phyloP scores from a whole-genome alignment of 2,888 invertebrate species.

The Eupithecia inturbata region DNA sequence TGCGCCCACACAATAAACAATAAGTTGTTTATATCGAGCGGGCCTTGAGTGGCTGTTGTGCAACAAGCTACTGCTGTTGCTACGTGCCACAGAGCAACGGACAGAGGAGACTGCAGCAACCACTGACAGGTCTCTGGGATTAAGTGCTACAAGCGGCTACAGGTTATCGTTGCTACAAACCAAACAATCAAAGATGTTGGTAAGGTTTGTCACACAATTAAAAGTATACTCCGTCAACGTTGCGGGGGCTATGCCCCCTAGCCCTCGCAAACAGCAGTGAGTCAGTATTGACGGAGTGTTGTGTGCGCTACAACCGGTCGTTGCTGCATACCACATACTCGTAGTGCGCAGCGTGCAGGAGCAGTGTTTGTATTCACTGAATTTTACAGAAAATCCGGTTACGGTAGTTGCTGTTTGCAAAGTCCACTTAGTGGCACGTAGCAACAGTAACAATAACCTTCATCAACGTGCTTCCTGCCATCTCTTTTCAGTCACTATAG shows the following conservation, averaged over 20 bases:
- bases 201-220: too few relatives aligned
- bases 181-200: background rate
- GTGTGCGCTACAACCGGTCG: background rate
- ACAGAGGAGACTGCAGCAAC: conserved; percentile 38
- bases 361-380: background rate
- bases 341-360: too few relatives aligned
- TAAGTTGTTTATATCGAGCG: conserved; percentile 61
- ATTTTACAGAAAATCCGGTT: background rate
- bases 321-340: background rate
- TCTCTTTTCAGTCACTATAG: background rate
- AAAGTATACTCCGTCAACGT: too few relatives aligned
- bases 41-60: conserved; percentile 67
- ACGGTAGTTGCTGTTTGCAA: background rate
- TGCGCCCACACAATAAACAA: conserved; percentile 51
- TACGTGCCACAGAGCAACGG: conserved; percentile 59
- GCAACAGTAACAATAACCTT: background rate
- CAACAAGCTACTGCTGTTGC: conserved; percentile 71
- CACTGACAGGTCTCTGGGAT: background rate
- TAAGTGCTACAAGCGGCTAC: background rate
- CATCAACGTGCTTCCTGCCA: background rate
- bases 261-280: background rate
- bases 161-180: too few relatives aligned
- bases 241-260: too few relatives aligned
- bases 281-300: background rate
- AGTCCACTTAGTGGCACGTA: background rate